Evolutionary conservation across 1,140 invertebrate species (phyloP), one percentile per base, ranked within the genome.

Genomic region (Drosophila asahinai): DNA sequence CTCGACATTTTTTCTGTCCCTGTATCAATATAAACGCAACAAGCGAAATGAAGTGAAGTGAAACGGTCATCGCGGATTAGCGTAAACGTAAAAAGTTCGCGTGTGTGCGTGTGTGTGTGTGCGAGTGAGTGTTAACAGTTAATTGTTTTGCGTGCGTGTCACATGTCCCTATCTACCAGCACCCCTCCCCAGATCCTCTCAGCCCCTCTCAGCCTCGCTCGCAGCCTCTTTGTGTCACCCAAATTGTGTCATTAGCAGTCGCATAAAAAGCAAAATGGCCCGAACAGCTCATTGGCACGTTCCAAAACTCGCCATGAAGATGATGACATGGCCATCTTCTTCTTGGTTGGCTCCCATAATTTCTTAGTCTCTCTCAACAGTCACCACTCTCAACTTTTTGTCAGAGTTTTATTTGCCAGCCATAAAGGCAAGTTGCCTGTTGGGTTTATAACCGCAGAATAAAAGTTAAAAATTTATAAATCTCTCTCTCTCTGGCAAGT

Each of bases 201-300:
- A 19, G 19, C 19, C 19, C 19, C 19, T 19, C 19, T 19, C 19
- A 8, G 11, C 11, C 38, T 48, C 48, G 7, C 5, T 6, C 5
- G 0, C n/a, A 11, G 40, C 45, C 48, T 66, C 51, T 66, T 77
- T 62, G 74, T 77, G 80, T 82, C 84, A 70, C 83, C 80, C 80
- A 86, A 86, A 86, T 86, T 87, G 83, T 87, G 80, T 87, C 83
- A 86, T 86, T 86, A 86, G 83, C 83, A 87, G 83, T 83, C 71
- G 70, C 71, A 86, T 87, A 87, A 86, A 86, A 86, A 66, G 51
- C 57, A 58, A 80, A 86, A 86, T 86, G 83, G 80, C 81, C 77
- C 70, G 70, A 43, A 82, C 83, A 86, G 83, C 83, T 87, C 83
- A 87, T 86, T 86, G 83, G 83, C 83, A 86, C 83, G 83, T 86